These are phyloP conservation scores for Bathynomus jamesi DNA, from an alignment of 1,140 invertebrate genomes.

Conservation along the genomic window DNA sequence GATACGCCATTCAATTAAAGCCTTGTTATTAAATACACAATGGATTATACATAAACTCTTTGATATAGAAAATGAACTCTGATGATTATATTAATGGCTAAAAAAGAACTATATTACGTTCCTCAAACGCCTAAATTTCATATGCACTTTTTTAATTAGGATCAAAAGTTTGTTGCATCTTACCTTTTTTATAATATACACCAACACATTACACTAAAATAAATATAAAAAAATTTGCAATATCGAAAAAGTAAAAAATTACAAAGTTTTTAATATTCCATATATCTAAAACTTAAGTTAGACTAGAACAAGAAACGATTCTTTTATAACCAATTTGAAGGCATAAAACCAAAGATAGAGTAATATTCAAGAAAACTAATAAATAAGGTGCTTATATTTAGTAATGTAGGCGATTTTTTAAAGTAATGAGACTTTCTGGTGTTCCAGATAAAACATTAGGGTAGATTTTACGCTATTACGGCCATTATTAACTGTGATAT, in stretches of 20 bases:
- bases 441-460: not conserved
- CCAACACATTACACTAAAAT: too few relatives aligned
- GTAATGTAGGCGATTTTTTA: not conserved
- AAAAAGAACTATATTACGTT: too few relatives aligned
- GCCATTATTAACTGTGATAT: not conserved
- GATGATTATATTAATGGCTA: too few relatives aligned
- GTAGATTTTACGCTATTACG: not conserved
- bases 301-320: not conserved
- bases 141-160: too few relatives aligned
- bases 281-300: not conserved
- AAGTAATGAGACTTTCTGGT: not conserved
- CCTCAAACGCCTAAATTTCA: too few relatives aligned
- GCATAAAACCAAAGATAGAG: not conserved
- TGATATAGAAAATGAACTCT: too few relatives aligned
- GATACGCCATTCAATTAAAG: not conserved
- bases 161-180: too few relatives aligned
- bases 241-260: not conserved
- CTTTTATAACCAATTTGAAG: not conserved
- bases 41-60: not conserved
- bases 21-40: not conserved
- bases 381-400: conserved; percentile 1
- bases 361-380: not conserved
- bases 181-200: too few relatives aligned
- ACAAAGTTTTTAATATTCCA: not conserved
- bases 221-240: not conserved